Conservation (phyloP, 2,888 invertebrate species). For the Drosophila mercatorum region DNA sequence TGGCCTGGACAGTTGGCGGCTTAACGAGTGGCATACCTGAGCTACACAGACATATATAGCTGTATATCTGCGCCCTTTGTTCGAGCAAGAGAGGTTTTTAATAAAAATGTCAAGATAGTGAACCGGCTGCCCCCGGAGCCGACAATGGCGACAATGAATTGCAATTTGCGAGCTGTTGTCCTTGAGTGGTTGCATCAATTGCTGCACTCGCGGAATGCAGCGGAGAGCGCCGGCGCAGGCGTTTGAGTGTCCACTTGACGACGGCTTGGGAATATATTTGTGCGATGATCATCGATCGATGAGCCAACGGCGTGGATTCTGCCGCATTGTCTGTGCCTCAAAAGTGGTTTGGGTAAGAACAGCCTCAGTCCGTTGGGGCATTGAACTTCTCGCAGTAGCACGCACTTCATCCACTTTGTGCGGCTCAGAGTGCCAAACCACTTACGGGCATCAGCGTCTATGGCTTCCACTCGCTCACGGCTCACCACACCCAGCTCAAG, state of each 20-base stretch:
- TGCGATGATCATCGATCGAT: constrained; percentile 15
- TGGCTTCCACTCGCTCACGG: constrained; percentile 31
- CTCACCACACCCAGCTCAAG: constrained; percentile 40
- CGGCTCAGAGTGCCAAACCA: constrained; percentile 36
- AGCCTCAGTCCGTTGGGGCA: constrained; percentile 26
- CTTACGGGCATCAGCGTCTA: constrained; percentile 32
- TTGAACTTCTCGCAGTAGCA: constrained; percentile 40
- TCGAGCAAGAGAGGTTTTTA: constrained; percentile 57
- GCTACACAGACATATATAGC: constrained; percentile 25
- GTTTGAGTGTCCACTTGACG: constrained; percentile 36
- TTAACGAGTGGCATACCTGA: constrained; percentile 73
- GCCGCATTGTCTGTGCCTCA: constrained; percentile 2
- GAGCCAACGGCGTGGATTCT: not conserved
- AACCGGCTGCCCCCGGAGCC: not conserved
- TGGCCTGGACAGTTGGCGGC: constrained; percentile 34
- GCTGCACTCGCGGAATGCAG: constrained; percentile 30
- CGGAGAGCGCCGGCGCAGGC: constrained; percentile 31
- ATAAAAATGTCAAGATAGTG: constrained; percentile 70
- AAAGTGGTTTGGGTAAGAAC: constrained; percentile 48
- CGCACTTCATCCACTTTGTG: constrained; percentile 34
- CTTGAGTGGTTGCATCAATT: constrained; percentile 46
- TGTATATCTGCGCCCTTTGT: constrained; percentile 63
- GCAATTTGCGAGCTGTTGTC: constrained; percentile 48
- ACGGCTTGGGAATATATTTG: constrained; percentile 19
- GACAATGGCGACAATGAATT: constrained; percentile 58